A percentile compares a stretch with the other conserved stretches of the same genome.
These are phyloP conservation scores for Calvadosia cruxmelitensis DNA, from an alignment of 30 jellyfish, hydroid and myxozoan genomes.

Conservation along the genomic window DNA sequence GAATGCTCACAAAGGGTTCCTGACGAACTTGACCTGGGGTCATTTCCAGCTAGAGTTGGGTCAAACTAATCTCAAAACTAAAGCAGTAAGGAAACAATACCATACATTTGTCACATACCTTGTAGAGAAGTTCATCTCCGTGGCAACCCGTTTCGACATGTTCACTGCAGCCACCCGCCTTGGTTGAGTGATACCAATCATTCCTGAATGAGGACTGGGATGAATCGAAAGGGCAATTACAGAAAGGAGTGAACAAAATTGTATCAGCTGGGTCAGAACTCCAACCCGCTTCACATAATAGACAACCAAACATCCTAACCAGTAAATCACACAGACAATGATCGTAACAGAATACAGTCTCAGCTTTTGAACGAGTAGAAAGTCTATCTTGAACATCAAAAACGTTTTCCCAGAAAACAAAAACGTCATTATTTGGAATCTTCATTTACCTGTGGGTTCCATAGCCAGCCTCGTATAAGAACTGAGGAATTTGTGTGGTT, in stretches of 20 bases:
- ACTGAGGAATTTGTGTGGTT: constrained; percentile 99
- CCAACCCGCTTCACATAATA: constrained; percentile 1
- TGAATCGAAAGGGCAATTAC: too few species aligned
- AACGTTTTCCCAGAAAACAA: too few species aligned
- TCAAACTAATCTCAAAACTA: too few species aligned
- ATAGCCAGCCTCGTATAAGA: constrained; percentile 95
- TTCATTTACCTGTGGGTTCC: constrained; percentile 56
- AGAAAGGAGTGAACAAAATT: background rate
- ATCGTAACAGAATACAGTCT: background rate
- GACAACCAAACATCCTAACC: background rate
- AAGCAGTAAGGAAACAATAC: too few species aligned
- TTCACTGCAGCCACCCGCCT: constrained; percentile 97
- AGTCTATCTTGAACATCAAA: too few species aligned
- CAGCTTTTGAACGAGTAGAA: background rate
- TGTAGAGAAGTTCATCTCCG: constrained; percentile 61
- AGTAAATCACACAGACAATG: background rate
- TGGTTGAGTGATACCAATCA: constrained; percentile 98
- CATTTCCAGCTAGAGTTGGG: too few species aligned
- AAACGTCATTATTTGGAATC: too few species aligned
- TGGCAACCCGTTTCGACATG: constrained; percentile 96
- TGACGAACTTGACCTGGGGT: too few species aligned
- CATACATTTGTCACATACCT: constrained; percentile 49
- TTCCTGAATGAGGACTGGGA: constrained; percentile 73
- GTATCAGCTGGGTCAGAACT: background rate
- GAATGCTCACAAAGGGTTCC: too few species aligned